Conservation (phyloP, 92 coral and sea anemone genomes). For the Phenganax subtilis region DNA sequence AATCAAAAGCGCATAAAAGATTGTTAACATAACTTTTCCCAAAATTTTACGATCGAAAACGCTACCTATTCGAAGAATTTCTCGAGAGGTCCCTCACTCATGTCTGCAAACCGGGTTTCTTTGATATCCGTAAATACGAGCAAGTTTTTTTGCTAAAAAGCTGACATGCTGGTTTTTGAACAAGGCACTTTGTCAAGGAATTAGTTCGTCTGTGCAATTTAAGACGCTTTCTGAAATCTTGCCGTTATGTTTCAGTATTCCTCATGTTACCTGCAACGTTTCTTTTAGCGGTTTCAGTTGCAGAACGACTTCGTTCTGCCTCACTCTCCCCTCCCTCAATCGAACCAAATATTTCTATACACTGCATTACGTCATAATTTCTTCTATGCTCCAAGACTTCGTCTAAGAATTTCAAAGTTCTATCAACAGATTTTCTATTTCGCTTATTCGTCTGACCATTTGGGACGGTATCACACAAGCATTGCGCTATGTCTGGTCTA, state of each 20-base stretch:
- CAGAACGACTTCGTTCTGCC: slow-evolving; percentile 69
- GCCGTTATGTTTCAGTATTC: not conserved
- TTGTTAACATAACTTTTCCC: no score
- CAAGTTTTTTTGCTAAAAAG: no score
- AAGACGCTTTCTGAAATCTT: not conserved
- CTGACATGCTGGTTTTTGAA: no score
- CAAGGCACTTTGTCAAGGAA: no score
- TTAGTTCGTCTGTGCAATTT: no score
- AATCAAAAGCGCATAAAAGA: not conserved
- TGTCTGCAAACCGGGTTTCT: not conserved
- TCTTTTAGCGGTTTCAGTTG: slow-evolving; percentile 69
- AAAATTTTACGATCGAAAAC: no score
- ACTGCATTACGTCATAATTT: slow-evolving; percentile 47
- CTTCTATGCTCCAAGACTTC: slow-evolving; percentile 57
- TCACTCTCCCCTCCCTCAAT: slow-evolving; percentile 78
- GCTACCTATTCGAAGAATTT: not conserved
- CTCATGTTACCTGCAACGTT: slow-evolving; percentile 63
- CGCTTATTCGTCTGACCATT: slow-evolving; percentile 71
- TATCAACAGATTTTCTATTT: slow-evolving; percentile 84
- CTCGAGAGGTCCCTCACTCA: not conserved
- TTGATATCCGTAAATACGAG: no score
- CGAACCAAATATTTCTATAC: slow-evolving; percentile 62
- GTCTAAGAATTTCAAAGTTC: slow-evolving; percentile 77
- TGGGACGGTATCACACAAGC: slow-evolving; percentile 89
- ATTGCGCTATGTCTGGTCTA: slow-evolving; percentile 69